phyloP scores from a whole-genome alignment of 2,888 invertebrate species.

The Leucozona laternaria region DNA sequence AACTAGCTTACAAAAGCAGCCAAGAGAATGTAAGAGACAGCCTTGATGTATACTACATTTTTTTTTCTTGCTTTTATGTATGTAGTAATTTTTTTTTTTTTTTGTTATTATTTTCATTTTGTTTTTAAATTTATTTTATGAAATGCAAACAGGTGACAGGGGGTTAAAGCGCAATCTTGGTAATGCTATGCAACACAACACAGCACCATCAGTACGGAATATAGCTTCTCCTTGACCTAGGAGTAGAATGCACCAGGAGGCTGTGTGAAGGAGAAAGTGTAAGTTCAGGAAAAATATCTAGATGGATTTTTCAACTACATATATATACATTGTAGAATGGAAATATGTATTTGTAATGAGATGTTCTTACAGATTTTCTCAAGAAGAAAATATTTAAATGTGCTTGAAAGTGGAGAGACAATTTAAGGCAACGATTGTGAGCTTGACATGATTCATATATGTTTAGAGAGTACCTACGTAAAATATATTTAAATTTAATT shows the following conservation, averaged over 20 bases:
- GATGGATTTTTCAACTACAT: background rate
- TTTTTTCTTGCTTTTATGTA: background rate
- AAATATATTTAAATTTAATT: too few relatives aligned
- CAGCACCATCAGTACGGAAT: background rate
- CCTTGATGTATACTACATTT: constrained; percentile 52
- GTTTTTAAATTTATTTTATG: constrained; percentile 39
- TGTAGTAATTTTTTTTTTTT: background rate
- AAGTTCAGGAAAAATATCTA: constrained; percentile 7
- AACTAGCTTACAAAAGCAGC: constrained; percentile 72
- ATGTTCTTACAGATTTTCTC: background rate
- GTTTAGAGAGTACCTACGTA: too few relatives aligned
- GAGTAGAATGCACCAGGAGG: constrained; percentile 36
- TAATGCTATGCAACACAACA: constrained; percentile 26
- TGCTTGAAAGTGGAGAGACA: background rate
- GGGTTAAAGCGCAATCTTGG: constrained; percentile 29
- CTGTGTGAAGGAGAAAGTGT: constrained; percentile 18
- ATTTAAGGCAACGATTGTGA: background rate
- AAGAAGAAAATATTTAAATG: background rate
- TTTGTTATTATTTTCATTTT: background rate
- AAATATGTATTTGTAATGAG: background rate
- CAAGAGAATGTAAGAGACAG: constrained; percentile 55
- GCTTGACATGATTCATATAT: too few relatives aligned
- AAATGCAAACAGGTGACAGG: constrained; percentile 71
- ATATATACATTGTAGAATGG: background rate
- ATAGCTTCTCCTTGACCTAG: constrained; percentile 67